Base-by-base conservation (phyloP, 1,140 invertebrate genomes). In the Diorhabda sublineata region DNA sequence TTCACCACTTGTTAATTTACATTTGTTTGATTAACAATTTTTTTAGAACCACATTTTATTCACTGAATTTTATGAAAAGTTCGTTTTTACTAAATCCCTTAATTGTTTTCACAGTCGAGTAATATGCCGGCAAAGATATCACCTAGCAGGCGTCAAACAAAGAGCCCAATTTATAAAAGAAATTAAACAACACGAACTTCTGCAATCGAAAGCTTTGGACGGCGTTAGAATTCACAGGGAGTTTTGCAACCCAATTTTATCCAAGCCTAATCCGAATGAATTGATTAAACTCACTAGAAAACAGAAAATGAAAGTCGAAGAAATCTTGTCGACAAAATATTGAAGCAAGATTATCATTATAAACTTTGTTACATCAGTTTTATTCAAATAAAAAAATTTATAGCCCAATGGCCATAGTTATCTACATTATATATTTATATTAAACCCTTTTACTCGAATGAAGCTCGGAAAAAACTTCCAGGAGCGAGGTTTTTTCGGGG, bases 121-220 rank as follows among this genome's bases (percentile, higher is more conserved):
- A n/a, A 73, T 77, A 57, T 81, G 80, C 67, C 74, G 79, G 9
- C 75, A 79, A 69, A 69, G 80, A 65, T 79, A 79, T 60, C 64
- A 69, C 45, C 73, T 67, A 62, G 67, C 67, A 6, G 74, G 70
- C 3, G 67, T 71, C n/a, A 61, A 73, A 58, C 74, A 79, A 67
- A 72, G 73, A 9, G 59, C 63, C 4, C 75, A 79, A 66, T 79
- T 80, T 63, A 73, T 77, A 45, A 75, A 70, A 59, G 79, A 81
- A 74, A 72, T 80, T 9, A 67, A 69, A 9, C 52, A 67, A 7
- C 78, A 79, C 60, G 78, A 81, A 69, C 58, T 71, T 9, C 68
- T 79, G 45, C 78, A 79, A 65, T 68, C 72, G 5, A 73, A 73
- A 64, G 80, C 79, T 2, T 61, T 81, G 58, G 73, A 74, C 64